These are phyloP conservation scores for Parapristionchus giblindavisi DNA, from an alignment of 2,888 invertebrate species.

Conservation along the genomic window DNA sequence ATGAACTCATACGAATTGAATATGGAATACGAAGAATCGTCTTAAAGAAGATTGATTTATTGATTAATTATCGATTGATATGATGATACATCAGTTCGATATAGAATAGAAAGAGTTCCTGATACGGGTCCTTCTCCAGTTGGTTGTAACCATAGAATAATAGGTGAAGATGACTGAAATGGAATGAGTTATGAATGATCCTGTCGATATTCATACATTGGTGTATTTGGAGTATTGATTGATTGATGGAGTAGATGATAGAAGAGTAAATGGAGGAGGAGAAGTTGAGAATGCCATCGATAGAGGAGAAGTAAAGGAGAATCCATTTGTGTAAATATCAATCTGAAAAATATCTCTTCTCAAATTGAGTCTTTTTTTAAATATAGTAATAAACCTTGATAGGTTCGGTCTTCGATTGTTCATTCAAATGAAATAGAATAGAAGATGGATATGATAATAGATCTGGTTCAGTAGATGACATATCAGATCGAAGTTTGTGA, in stretches of 20 bases:
- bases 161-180: not conserved
- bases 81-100: slow-evolving; percentile 5
- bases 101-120: not conserved
- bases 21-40: slow-evolving; percentile 26
- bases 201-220: not conserved
- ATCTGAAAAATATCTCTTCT: not conserved
- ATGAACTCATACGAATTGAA: not conserved
- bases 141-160: not conserved
- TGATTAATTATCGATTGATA: not conserved
- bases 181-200: not conserved
- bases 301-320: slow-evolving; percentile 15
- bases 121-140: not conserved
- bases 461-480: not conserved
- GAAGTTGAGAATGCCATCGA: slow-evolving; percentile 26
- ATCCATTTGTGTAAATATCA: not conserved
- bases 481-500: not conserved
- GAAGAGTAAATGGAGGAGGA: slow-evolving; percentile 19
- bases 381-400: not conserved
- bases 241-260: slow-evolving; percentile 14
- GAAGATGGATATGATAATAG: not conserved
- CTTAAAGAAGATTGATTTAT: slow-evolving; percentile 1
- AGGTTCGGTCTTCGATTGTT: not conserved
- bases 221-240: slow-evolving; percentile 3
- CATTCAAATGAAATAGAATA: slow-evolving; percentile 31
- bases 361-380: not conserved